These are phyloP conservation scores for Takifugu ocellatus DNA, from an alignment of 2,797 vertebrate genomes.

Conservation along the genomic window DNA sequence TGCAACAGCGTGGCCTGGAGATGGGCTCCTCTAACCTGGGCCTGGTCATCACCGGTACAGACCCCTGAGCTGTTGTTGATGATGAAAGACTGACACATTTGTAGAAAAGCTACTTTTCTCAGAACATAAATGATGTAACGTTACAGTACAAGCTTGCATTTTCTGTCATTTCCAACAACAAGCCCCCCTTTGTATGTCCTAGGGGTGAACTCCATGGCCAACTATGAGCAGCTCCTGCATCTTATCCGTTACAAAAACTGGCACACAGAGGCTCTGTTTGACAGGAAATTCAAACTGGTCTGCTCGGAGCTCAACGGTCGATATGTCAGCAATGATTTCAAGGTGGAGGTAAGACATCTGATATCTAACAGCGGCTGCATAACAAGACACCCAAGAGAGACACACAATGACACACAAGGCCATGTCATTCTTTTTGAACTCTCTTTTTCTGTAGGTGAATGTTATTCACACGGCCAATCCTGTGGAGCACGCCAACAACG, in stretches of 20 bases:
- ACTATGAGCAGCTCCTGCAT: constrained; percentile 91
- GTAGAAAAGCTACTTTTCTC: not conserved
- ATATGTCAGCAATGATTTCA: constrained; percentile 96
- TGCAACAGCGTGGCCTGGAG: constrained; percentile 89
- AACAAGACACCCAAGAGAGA: not conserved
- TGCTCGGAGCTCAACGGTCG: constrained; percentile 97
- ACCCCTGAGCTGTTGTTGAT: not conserved
- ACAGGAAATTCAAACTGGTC: constrained; percentile 92
- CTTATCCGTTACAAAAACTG: constrained; percentile 93
- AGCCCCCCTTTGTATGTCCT: constrained; percentile 7
- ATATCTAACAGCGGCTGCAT: not conserved
- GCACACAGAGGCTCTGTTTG: constrained; percentile 88
- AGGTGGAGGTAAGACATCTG: constrained; percentile 85
- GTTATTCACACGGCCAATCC: constrained; percentile 94
- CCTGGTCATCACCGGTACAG: constrained; percentile 86
- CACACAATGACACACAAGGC: not conserved
- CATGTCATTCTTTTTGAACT: not conserved
- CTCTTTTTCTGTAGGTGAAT: constrained; percentile 79
- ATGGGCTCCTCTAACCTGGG: constrained; percentile 89
- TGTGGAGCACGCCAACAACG: constrained; percentile 87
- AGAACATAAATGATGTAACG: not conserved
- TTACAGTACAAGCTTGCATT: not conserved
- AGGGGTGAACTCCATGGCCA: constrained; percentile 97
- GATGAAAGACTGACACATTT: not conserved
- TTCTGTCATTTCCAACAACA: not conserved